Percentiles rank a stretch among this genome's conserved stretches.
These are phyloP conservation scores for Flabesymbios commensalis DNA, from an alignment of 2,888 invertebrate species.

Conservation along the genomic window DNA sequence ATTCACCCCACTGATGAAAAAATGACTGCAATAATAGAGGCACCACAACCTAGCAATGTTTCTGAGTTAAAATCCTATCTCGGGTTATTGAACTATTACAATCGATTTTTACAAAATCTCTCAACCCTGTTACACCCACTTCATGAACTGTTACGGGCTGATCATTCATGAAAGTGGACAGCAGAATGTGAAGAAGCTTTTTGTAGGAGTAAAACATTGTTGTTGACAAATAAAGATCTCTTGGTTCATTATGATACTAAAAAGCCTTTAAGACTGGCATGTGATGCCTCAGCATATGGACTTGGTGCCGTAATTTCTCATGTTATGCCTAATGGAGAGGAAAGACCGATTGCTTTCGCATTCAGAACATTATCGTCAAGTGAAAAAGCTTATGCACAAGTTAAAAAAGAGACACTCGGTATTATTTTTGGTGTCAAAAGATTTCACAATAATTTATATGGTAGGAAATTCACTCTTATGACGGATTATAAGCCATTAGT, in stretches of 20 bases:
- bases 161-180: background rate
- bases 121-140: background rate
- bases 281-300: constrained; percentile 2
- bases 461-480: constrained; percentile 57
- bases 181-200: background rate
- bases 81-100: constrained; percentile 26
- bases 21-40: background rate
- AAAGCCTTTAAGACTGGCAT: background rate
- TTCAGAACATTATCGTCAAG: constrained; percentile 59
- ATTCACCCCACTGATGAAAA: background rate
- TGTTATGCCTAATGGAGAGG: background rate
- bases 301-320: constrained; percentile 1
- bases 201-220: background rate
- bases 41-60: background rate
- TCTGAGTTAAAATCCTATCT: constrained; percentile 22
- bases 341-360: constrained; percentile 37
- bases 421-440: constrained; percentile 58
- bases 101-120: constrained; percentile 13
- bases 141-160: background rate
- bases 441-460: constrained; percentile 60
- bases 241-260: background rate
- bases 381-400: constrained; percentile 54
- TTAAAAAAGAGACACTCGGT: constrained; percentile 57
- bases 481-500: constrained; percentile 61
- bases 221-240: background rate